Conservation (phyloP, 2,888 invertebrate genomes). For the Agrotis clavis region DNA sequence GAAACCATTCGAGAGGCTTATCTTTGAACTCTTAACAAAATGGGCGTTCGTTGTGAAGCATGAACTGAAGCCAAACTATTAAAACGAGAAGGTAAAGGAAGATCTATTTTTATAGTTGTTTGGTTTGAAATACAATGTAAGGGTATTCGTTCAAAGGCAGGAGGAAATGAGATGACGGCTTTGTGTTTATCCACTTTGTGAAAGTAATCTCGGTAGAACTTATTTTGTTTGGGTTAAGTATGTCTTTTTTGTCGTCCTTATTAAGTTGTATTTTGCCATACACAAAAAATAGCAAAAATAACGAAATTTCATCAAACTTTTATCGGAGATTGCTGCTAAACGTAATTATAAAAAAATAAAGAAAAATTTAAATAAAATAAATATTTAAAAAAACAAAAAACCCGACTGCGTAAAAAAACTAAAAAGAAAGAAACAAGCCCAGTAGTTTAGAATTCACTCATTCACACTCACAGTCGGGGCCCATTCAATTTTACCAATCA, state of each 20-base stretch:
- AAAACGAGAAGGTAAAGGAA: constrained; percentile 41
- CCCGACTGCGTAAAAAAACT: too few species aligned
- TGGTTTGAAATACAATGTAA: constrained; percentile 24
- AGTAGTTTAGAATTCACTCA: too few species aligned
- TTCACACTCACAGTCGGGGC: too few species aligned
- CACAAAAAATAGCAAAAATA: too few species aligned
- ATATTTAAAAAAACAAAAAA: too few species aligned
- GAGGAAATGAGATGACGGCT: constrained; percentile 16
- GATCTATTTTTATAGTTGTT: constrained; percentile 41
- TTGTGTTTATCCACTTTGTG: constrained; percentile 31
- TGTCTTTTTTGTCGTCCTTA: background rate
- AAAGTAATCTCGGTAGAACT: background rate
- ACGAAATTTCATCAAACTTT: too few species aligned
- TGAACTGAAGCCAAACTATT: constrained; percentile 54
- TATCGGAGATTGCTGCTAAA: too few species aligned
- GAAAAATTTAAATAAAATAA: too few species aligned
- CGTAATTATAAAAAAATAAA: too few species aligned
- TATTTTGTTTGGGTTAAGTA: background rate
- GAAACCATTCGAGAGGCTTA: constrained; percentile 58
- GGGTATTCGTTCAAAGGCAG: constrained; percentile 14
- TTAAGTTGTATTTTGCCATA: constrained; percentile 3
- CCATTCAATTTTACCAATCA: too few species aligned
- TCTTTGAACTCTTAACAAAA: constrained; percentile 67
- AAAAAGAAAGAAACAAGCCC: too few species aligned
- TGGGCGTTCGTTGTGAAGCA: constrained; percentile 53